Conservation (phyloP, 2,113 vertebrate genomes). For the Rynchops niger region DNA sequence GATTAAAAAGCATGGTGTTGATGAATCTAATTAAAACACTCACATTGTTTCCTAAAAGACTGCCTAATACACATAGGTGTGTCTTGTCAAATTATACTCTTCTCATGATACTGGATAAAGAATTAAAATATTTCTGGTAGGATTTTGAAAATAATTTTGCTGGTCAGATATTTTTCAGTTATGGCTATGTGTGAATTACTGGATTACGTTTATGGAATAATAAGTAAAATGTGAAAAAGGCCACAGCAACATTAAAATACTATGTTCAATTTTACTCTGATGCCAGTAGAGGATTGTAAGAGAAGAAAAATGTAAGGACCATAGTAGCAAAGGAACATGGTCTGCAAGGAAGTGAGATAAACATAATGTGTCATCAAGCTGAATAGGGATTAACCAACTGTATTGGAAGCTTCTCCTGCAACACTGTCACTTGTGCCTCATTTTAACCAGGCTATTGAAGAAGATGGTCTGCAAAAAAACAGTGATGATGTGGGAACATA, state of each 20-base stretch:
- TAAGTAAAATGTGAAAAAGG: neutral
- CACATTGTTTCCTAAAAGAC: neutral
- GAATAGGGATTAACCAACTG: neutral
- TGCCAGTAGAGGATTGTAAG: neutral
- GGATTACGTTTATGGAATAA: neutral
- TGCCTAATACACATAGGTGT: neutral
- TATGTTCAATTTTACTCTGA: neutral
- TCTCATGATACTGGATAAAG: neutral
- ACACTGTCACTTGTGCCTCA: neutral
- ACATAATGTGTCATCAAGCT: neutral
- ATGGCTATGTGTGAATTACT: neutral
- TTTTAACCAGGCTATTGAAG: conserved; percentile 82
- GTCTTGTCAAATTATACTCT: neutral
- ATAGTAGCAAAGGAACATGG: neutral
- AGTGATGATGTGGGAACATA: conserved; percentile 84
- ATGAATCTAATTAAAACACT: neutral
- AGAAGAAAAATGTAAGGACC: neutral
- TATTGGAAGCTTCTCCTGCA: neutral
- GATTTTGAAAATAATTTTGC: neutral
- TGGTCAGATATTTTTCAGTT: neutral
- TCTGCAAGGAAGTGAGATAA: neutral
- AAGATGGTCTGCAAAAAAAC: conserved; percentile 83
- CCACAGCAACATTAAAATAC: neutral
- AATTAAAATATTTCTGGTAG: neutral
- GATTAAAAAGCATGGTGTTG: neutral